Conservation (phyloP, 2,113 vertebrate genomes). For the Gobio gobio region DNA sequence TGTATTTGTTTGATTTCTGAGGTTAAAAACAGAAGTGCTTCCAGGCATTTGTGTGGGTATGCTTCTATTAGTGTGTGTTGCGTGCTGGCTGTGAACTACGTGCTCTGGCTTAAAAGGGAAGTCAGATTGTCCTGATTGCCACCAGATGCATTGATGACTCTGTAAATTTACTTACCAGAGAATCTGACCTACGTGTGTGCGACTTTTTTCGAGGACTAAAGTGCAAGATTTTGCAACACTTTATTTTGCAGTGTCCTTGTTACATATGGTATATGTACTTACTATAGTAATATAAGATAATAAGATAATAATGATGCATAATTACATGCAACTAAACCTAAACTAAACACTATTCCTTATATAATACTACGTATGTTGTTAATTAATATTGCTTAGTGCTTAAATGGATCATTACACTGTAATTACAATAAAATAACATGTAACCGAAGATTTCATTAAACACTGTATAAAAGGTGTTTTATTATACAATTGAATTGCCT, state of each 20-base stretch:
- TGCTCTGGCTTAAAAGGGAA: constrained; percentile 37
- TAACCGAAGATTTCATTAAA: background rate
- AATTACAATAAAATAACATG: too few species aligned
- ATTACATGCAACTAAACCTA: too few species aligned
- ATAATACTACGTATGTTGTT: too few species aligned
- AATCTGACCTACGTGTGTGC: background rate
- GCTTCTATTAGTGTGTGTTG: background rate
- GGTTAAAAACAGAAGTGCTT: constrained; percentile 11
- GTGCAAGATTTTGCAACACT: too few species aligned
- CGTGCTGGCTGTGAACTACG: constrained; percentile 33
- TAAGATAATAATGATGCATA: too few species aligned
- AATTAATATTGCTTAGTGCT: too few species aligned
- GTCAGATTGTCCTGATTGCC: constrained; percentile 58
- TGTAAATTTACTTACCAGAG: constrained; percentile 52
- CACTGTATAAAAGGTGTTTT: background rate
- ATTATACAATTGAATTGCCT: background rate
- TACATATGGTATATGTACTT: too few species aligned
- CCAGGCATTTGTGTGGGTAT: constrained; percentile 7
- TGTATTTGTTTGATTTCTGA: constrained; percentile 29
- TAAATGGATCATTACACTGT: too few species aligned
- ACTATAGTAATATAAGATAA: too few species aligned
- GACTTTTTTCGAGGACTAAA: too few species aligned
- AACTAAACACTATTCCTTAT: too few species aligned
- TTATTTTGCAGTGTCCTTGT: too few species aligned
- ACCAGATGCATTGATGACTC: constrained; percentile 71